Base-by-base conservation (phyloP, 2,797 vertebrate genomes). In the Falco novaeseelandiae region DNA sequence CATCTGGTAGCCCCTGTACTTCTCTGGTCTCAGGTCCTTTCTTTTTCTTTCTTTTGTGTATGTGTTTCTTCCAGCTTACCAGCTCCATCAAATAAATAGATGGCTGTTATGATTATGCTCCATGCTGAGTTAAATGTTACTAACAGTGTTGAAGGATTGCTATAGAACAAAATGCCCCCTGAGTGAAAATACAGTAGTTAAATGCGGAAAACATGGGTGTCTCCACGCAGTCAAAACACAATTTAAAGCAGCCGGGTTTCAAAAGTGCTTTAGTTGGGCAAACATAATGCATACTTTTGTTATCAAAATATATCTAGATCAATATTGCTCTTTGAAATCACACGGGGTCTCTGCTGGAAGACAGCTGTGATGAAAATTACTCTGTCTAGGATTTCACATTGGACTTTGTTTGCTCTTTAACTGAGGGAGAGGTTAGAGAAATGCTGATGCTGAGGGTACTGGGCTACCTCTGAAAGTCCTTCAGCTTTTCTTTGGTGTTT, bases 291-390 rank as follows among this genome's bases (percentile, higher is more conserved):
- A 30, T 52, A n/a, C 23, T 76, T 93, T 70, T 82, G 55, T 84
- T 93, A 92, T 77, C 86, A 87, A 91, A 94, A 87, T 85, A 52
- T 63, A 94, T 72, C 66, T 55, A 57, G 62, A 87, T 86, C 52
- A 65, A 69, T 74, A 96, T 29, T 91, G 27, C 15, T 36, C 58
- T 76, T 71, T 90, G 86, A 89, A 96, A 90, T 95, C 74, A 83
- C 55, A 72, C 0, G 0, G 12, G 13, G 6, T 59, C 23, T 89
- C 81, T 66, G 63, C 63, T 84, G 71, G 67, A 91, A 73, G 77
- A 90, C 1, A 1, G 15, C 17, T 72, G 42, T 40, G 66, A 87
- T 70, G 74, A 79, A 96, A 90, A 80, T 76, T 44, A 22, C 32
- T 87, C 46, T 46, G 38, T 66, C 57, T 63, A 58, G 20, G 58